phyloP scores from a whole-genome alignment of 2,888 invertebrate species.

The Acronicta alni region DNA sequence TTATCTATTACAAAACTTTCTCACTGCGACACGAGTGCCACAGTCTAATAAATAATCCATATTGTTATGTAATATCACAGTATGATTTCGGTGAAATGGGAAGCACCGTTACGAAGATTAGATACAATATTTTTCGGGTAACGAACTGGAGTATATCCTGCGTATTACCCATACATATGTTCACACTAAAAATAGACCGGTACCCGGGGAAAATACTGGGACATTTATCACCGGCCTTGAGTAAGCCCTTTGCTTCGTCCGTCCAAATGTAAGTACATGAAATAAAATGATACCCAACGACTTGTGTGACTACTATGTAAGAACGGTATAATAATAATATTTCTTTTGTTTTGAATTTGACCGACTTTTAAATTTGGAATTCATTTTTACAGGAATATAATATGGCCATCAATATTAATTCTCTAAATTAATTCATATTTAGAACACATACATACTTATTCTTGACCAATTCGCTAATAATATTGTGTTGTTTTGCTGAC shows the following conservation, averaged over 20 bases:
- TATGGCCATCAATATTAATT: too few species aligned
- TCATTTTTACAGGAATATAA: too few species aligned
- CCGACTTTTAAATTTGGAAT: too few species aligned
- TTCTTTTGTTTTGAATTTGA: constrained; percentile 29
- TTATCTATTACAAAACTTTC: background rate
- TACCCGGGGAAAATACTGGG: constrained; percentile 40
- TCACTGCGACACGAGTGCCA: background rate
- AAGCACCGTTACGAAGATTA: constrained; percentile 4
- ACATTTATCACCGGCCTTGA: constrained; percentile 49
- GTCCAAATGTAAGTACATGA: constrained; percentile 38
- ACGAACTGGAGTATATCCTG: constrained; percentile 13
- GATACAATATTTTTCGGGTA: constrained; percentile 23
- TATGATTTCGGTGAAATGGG: constrained; percentile 10
- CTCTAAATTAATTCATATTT: too few species aligned
- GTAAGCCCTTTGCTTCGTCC: constrained; percentile 34
- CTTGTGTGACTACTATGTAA: constrained; percentile 24
- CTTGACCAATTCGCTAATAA: too few species aligned
- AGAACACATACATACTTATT: too few species aligned
- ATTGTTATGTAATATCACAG: background rate
- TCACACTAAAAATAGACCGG: constrained; percentile 37
- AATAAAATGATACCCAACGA: constrained; percentile 45
- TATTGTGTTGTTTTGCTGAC: too few species aligned
- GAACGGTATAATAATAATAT: constrained; percentile 27
- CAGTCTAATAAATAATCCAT: background rate
- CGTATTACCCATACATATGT: constrained; percentile 29